Conservation (phyloP, 1,140 invertebrate species). For the Paraescarpia echinospica region DNA sequence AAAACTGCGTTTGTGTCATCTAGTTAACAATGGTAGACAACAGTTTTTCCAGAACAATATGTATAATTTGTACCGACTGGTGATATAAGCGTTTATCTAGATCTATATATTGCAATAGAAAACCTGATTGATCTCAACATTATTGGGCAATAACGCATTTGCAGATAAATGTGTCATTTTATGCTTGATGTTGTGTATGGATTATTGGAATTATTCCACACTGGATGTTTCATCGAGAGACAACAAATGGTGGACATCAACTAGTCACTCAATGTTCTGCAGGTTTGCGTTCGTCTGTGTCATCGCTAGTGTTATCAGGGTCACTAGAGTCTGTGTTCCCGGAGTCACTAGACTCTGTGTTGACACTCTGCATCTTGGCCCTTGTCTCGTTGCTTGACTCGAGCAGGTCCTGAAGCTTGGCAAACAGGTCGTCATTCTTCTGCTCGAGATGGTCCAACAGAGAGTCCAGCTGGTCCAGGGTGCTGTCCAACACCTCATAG, state of each 20-base stretch:
- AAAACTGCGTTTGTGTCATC: neutral
- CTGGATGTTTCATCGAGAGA: neutral
- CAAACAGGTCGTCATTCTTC: conserved; percentile 20
- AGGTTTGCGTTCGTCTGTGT: neutral
- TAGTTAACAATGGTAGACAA: neutral
- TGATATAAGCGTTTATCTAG: neutral
- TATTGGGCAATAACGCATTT: neutral
- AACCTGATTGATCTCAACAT: neutral
- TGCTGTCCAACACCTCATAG: conserved; percentile 4
- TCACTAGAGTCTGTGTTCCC: neutral
- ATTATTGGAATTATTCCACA: neutral
- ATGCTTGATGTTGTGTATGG: neutral
- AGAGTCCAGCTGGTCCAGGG: conserved; percentile 10
- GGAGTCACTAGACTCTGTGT: neutral
- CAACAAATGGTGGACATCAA: neutral
- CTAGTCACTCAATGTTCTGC: neutral
- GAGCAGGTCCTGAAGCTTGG: conserved; percentile 16
- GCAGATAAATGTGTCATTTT: neutral
- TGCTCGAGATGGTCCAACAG: conserved; percentile 14
- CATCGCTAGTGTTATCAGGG: neutral
- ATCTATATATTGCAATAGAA: neutral
- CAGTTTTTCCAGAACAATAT: neutral
- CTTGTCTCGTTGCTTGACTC: conserved; percentile 8
- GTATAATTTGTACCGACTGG: neutral
- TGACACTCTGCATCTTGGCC: neutral